These are phyloP conservation scores for Allygus modestus DNA, from an alignment of 2,888 invertebrate species.

Conservation along the genomic window DNA sequence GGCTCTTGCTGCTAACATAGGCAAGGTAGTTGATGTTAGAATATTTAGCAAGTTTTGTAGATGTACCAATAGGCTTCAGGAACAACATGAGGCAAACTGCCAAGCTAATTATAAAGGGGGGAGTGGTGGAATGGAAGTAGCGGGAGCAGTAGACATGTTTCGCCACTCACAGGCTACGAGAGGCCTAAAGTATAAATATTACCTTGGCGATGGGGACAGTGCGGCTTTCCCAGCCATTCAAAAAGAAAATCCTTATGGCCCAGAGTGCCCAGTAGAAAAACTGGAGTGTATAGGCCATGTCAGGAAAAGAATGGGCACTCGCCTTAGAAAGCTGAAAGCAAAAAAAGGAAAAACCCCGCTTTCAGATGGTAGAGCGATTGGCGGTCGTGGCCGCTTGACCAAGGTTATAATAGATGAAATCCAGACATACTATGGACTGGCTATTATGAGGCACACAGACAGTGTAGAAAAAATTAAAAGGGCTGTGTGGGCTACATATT, in stretches of 20 bases:
- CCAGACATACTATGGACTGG: conserved; percentile 31
- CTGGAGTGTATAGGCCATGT: conserved; percentile 43
- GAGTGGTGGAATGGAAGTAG: conserved; percentile 56
- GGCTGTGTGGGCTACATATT: too few relatives aligned
- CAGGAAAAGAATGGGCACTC: conserved; percentile 16
- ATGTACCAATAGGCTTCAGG: conserved; percentile 41
- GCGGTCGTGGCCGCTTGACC: conserved; percentile 5
- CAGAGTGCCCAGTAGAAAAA: conserved; percentile 7
- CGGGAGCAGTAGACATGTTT: not conserved
- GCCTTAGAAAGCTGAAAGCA: conserved; percentile 6
- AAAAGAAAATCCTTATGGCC: not conserved
- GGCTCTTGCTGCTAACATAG: conserved; percentile 17
- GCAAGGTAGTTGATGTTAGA: conserved; percentile 15
- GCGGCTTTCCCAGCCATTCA: not conserved
- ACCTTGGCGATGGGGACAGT: conserved; percentile 26
- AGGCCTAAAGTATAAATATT: not conserved
- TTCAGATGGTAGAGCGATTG: conserved; percentile 6
- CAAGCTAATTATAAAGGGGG: conserved; percentile 53
- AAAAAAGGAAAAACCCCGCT: not conserved
- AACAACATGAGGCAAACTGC: conserved; percentile 39
- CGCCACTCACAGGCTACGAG: not conserved
- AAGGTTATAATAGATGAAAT: not conserved
- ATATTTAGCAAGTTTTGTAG: conserved; percentile 42
- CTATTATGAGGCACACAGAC: conserved; percentile 27
- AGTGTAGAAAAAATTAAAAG: conserved; percentile 25